These are phyloP conservation scores for Phoxinus phoxinus DNA, from an alignment of 2,113 vertebrate species.

Conservation along the genomic window DNA sequence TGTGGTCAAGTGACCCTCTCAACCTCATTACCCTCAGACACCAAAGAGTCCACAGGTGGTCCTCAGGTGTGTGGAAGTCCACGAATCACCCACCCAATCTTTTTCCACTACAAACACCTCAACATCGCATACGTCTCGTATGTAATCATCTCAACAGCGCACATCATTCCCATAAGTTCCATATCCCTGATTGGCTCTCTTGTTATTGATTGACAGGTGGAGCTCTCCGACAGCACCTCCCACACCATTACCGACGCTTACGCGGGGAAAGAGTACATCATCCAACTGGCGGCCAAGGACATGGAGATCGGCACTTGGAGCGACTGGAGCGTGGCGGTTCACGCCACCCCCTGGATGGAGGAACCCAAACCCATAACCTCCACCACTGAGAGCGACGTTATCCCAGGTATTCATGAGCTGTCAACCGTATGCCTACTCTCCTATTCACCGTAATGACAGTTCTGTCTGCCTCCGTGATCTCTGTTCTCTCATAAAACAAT, in stretches of 20 bases:
- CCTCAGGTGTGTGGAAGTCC: slow-evolving; percentile 29
- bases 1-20: slow-evolving; percentile 25
- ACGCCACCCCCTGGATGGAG: slow-evolving; percentile 94
- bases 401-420: slow-evolving; percentile 60
- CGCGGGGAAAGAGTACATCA: slow-evolving; percentile 95
- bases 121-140: not conserved
- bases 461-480: not conserved
- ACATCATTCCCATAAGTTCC: slow-evolving; percentile 1
- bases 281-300: slow-evolving; percentile 97
- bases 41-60: slow-evolving; percentile 17
- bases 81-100: not conserved
- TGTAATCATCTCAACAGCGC: slow-evolving; percentile 9
- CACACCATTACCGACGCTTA: slow-evolving; percentile 96
- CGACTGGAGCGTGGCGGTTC: slow-evolving; percentile 95
- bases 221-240: slow-evolving; percentile 89
- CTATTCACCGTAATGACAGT: not conserved
- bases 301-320: slow-evolving; percentile 97
- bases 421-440: not conserved
- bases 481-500: not conserved
- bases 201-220: slow-evolving; percentile 79
- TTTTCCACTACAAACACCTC: not conserved
- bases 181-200: slow-evolving; percentile 33
- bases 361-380: slow-evolving; percentile 81
- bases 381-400: slow-evolving; percentile 81
- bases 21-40: not conserved